These are phyloP conservation scores for Drosophila varians DNA, from an alignment of 1,140 invertebrate genomes.

Conservation along the genomic window DNA sequence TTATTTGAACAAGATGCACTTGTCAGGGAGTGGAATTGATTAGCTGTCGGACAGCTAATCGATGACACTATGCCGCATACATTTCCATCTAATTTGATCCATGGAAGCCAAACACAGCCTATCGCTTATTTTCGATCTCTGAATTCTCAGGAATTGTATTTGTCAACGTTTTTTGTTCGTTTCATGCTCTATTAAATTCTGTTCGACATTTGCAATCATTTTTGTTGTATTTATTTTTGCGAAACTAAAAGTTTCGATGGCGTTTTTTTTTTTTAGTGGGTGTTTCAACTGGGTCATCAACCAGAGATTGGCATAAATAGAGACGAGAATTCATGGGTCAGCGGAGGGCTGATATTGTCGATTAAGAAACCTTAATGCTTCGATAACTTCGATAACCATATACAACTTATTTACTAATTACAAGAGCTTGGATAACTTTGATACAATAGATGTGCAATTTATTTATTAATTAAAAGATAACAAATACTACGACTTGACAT, in stretches of 20 bases:
- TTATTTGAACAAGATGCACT: conserved; percentile 64
- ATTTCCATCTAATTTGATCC: conserved; percentile 33
- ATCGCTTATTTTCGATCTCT: neutral
- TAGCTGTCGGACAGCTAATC: conserved; percentile 78
- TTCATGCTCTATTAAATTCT: conserved; percentile 76
- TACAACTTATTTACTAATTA: too few species aligned
- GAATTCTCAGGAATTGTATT: neutral
- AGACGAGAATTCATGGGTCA: neutral
- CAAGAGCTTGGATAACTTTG: neutral
- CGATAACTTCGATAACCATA: neutral
- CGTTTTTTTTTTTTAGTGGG: conserved; percentile 13
- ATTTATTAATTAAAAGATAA: neutral
- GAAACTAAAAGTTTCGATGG: conserved; percentile 34
- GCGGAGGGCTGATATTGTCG: neutral
- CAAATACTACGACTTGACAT: neutral
- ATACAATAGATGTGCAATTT: too few species aligned
- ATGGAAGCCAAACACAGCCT: neutral
- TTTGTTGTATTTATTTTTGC: conserved; percentile 25
- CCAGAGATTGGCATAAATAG: neutral
- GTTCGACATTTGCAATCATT: conserved; percentile 36
- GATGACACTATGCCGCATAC: conserved; percentile 58
- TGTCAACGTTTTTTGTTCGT: conserved; percentile 52
- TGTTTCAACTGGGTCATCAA: conserved; percentile 15
- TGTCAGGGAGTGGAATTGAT: conserved; percentile 67
- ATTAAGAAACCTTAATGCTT: neutral